Base-by-base conservation (phyloP, 1,140 invertebrate species). In the Drosophila arizonae region DNA sequence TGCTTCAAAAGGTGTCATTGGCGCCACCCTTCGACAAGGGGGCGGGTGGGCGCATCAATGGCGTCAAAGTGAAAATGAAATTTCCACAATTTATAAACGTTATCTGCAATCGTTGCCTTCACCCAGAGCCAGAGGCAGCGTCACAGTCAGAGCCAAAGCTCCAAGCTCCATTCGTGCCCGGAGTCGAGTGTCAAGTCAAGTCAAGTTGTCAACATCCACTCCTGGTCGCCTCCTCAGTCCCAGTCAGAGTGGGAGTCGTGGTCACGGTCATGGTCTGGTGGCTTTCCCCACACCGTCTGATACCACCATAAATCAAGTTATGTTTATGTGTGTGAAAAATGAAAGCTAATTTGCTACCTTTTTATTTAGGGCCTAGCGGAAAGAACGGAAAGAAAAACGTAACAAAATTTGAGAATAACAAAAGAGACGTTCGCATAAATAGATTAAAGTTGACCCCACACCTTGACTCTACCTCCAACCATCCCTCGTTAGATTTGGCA, bases 71-170 rank as follows among this genome's bases (percentile, higher is more conserved):
- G 57, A 73, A 87, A 87, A 87, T 87, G 80, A 84, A 80, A 87
- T 88, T 88, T 84, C 58, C 65, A 89, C 85, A 88, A 88, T 88
- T 88, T 88, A 89, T 88, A 89, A 84, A 81, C 75, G 71, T 73
- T 72, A 79, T 78, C 77, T 77, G 69, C 66, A 76, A 65, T 64
- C 57, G 65, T 58, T 61, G 58, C 36, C 9, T 72, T 43, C 46
- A 33, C 43, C 17, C 17, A 17, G 17, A 17, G 17, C 17, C 17
- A 17, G 17, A 0, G 17, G 17, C 17, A 17, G 17, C 0, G 17
- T 17, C 17, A 17, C 0, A 17, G 17, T 17, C 17, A 17, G 17
- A 17, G 17, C 30, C 76, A 36, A 24, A 30, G 28, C 43, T 46
- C n/a, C 13, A 4, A 45, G 43, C 43, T 46, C 43, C 45, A 72